Evolutionary conservation across 1,140 invertebrate genomes (phyloP).

Genomic region (Drosophila orosa): DNA sequence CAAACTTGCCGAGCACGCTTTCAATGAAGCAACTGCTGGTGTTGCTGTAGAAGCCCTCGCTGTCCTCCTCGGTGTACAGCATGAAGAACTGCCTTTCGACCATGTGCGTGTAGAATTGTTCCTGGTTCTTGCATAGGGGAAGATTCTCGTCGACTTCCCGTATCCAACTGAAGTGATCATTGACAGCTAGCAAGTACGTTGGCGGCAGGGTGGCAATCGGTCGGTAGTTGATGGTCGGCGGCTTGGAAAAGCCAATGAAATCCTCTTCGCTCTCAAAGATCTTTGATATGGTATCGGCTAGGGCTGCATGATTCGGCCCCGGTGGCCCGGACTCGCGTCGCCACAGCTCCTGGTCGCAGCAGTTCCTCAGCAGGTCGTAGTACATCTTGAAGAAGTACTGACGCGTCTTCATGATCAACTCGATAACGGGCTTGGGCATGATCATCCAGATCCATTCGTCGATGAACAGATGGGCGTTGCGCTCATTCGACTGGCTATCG

Average conservation of each 20-base stretch:
- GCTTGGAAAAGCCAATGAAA: conserved; percentile 39
- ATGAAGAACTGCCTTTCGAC: conserved; percentile 66
- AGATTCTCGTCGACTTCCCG: conserved; percentile 22
- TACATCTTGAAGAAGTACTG: conserved; percentile 89
- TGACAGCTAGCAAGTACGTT: conserved; percentile 46
- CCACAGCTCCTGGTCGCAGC: conserved; percentile 49
- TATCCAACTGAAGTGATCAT: conserved; percentile 50
- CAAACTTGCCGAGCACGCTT: conserved; percentile 56
- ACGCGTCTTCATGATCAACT: conserved; percentile 89
- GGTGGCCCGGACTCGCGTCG: conserved; percentile 6
- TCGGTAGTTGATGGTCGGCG: conserved; percentile 23
- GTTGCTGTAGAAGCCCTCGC: conserved; percentile 38
- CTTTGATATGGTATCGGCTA: conserved; percentile 48
- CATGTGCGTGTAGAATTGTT: conserved; percentile 7
- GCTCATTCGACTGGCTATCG: conserved; percentile 14
- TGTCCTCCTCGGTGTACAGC: conserved; percentile 35
- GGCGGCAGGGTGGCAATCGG: conserved; percentile 37
- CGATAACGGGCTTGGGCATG: conserved; percentile 88
- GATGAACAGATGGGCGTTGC: conserved; percentile 81
- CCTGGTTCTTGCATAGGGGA: not conserved
- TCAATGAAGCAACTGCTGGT: conserved; percentile 31
- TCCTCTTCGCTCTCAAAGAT: conserved; percentile 61
- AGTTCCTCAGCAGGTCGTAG: conserved; percentile 58
- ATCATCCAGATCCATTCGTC: conserved; percentile 94
- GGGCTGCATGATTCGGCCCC: not conserved